A percentile compares a stretch with the other conserved stretches of the same genome.
phyloP scores from a whole-genome alignment of 2,888 invertebrate genomes.

The Melinaea menophilus region DNA sequence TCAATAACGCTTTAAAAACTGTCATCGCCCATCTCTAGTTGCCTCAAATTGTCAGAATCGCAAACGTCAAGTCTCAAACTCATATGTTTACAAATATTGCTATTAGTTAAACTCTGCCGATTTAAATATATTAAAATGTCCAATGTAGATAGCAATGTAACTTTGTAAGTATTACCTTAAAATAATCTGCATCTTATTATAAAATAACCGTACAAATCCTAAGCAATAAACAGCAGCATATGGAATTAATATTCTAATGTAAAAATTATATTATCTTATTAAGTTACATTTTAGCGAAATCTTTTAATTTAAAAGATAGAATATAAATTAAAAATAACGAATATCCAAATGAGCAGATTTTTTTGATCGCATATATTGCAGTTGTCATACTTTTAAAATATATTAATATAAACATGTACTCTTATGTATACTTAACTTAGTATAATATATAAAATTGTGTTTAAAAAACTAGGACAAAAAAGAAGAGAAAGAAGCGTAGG shows the following conservation, averaged over 20 bases:
- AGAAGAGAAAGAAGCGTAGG: conserved; percentile 2
- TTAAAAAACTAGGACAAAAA: conserved; percentile 2
- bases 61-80: neutral
- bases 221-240: too few relatives aligned
- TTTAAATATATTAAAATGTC: neutral
- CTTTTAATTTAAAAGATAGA: too few relatives aligned
- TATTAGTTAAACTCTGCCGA: neutral
- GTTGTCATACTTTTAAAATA: too few relatives aligned
- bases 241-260: too few relatives aligned
- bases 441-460: neutral
- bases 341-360: too few relatives aligned
- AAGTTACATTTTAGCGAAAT: too few relatives aligned
- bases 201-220: neutral
- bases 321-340: too few relatives aligned
- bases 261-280: too few relatives aligned
- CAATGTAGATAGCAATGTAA: neutral
- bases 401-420: neutral
- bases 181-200: neutral
- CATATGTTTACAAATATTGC: conserved; percentile 2
- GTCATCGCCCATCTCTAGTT: too few relatives aligned
- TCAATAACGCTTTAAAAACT: too few relatives aligned
- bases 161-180: neutral
- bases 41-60: neutral
- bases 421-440: neutral
- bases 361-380: too few relatives aligned